These are phyloP conservation scores for Microcebus murinus DNA, from an alignment of 2,113 vertebrate genomes.

Conservation along the genomic window DNA sequence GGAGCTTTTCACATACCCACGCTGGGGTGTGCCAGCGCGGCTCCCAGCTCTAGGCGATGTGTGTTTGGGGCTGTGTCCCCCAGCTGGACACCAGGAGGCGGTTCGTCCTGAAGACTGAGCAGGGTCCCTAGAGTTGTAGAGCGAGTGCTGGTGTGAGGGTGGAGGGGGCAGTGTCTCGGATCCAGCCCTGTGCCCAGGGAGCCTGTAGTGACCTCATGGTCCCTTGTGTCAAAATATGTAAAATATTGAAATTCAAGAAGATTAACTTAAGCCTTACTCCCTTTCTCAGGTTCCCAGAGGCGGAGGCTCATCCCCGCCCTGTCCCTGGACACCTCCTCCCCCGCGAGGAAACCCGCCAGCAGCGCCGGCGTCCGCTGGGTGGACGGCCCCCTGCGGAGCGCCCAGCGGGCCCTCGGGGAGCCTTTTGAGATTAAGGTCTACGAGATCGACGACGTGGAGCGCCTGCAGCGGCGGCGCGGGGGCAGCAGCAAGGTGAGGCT, in stretches of 20 bases:
- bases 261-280: not conserved
- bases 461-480: slow-evolving; percentile 92
- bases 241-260: not conserved
- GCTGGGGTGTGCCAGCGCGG: not conserved
- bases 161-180: fast-evolving
- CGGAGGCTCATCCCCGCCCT: slow-evolving; percentile 93
- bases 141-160: fast-evolving
- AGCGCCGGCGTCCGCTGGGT: slow-evolving; percentile 95
- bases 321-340: slow-evolving; percentile 92
- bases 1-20: not conserved
- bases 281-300: slow-evolving; percentile 92
- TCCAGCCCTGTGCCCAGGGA: fast-evolving
- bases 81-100: not conserved
- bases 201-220: fast-evolving
- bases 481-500: slow-evolving; percentile 90
- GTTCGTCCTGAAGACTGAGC: fast-evolving
- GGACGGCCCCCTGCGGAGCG: slow-evolving; percentile 92
- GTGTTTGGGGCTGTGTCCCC: not conserved
- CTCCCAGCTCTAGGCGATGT: not conserved
- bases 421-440: slow-evolving; percentile 99
- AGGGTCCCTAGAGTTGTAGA: not conserved
- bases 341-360: slow-evolving; percentile 90
- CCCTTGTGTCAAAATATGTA: not conserved
- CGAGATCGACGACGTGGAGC: slow-evolving; percentile 98
- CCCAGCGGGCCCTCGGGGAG: slow-evolving; percentile 88